Conservation (phyloP, 2,113 vertebrate species). For the Anseranas semipalmata region DNA sequence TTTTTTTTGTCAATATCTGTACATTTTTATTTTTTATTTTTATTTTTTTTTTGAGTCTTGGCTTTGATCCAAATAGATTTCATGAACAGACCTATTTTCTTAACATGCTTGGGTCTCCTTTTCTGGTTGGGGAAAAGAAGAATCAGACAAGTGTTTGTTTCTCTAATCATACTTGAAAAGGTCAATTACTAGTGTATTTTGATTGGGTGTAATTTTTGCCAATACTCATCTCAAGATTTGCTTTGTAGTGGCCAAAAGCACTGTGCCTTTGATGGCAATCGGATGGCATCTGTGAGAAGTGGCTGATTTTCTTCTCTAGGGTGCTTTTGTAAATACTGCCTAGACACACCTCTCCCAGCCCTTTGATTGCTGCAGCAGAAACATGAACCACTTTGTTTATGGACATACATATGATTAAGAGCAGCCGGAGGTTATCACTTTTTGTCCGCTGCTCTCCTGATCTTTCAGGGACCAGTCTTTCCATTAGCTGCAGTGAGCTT, state of each 20-base stretch:
- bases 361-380: not conserved
- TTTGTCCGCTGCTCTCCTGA: not conserved
- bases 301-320: not conserved
- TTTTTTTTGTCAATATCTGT: not conserved
- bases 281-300: not conserved
- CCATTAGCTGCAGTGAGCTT: not conserved
- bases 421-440: not conserved
- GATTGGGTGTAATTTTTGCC: not conserved
- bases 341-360: not conserved
- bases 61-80: constrained; percentile 4
- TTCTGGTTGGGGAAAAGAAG: not conserved
- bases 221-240: not conserved
- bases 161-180: not conserved
- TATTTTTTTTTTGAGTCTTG: not conserved
- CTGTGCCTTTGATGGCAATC: fast-evolving
- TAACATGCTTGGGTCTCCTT: not conserved
- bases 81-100: not conserved
- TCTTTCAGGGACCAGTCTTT: not conserved
- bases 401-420: not conserved
- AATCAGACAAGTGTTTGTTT: not conserved
- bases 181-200: not conserved
- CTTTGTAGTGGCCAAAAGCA: not conserved
- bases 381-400: fast-evolving
- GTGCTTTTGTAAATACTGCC: not conserved
- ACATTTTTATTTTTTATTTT: not conserved